A percentile compares a stretch with the other conserved stretches of the same genome.
Conservation (phyloP, 2,797 vertebrate genomes). For the Synanceia verrucosa region DNA sequence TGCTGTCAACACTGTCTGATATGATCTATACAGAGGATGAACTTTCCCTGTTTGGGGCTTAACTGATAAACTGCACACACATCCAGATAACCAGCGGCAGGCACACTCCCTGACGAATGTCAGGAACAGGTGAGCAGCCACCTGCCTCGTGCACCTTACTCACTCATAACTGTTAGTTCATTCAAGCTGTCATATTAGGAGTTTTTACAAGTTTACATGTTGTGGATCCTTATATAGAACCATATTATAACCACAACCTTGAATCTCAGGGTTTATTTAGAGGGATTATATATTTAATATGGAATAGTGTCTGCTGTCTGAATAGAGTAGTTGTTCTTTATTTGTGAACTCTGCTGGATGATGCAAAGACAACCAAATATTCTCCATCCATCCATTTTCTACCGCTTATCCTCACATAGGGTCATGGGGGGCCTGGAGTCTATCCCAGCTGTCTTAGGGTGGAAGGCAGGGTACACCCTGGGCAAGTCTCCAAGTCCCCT, state of each 20-base stretch:
- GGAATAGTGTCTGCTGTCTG: no score
- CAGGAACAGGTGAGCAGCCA: constrained; percentile 76
- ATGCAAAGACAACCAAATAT: neutral
- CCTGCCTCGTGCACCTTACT: constrained; percentile 52
- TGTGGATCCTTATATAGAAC: no score
- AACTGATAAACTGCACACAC: constrained; percentile 78
- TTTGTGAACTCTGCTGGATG: neutral
- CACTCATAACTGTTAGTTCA: constrained; percentile 34
- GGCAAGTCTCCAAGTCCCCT: no score
- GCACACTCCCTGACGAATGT: constrained; percentile 60
- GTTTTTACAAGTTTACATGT: neutral
- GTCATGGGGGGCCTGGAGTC: no score
- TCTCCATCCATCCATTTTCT: no score
- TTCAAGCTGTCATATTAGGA: neutral
- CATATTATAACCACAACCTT: neutral
- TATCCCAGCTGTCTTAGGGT: no score
- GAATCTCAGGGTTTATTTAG: no score
- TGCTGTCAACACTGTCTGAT: constrained; percentile 80
- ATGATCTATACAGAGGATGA: constrained; percentile 80
- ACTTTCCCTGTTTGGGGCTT: constrained; percentile 80
- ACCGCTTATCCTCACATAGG: no score
- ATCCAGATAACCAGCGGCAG: constrained; percentile 59
- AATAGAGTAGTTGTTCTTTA: no score
- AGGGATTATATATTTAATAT: no score
- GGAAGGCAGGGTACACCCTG: no score